Evolutionary conservation across 2,797 vertebrate genomes (phyloP).

Genomic region (Ptychadena robeensis): DNA sequence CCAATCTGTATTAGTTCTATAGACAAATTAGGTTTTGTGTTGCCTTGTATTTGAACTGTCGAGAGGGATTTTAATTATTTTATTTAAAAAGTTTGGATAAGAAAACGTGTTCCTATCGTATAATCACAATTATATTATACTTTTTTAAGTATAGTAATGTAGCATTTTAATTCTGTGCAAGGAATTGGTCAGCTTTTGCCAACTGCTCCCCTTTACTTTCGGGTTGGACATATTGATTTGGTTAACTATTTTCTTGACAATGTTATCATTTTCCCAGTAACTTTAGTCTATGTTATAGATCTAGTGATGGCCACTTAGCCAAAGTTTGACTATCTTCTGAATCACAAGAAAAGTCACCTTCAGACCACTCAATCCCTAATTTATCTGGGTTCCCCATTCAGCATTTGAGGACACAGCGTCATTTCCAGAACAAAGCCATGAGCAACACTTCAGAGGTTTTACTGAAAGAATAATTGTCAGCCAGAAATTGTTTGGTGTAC

Average conservation of each 20-base stretch:
- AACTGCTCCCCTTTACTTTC: neutral
- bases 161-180: neutral
- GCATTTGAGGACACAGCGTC: neutral
- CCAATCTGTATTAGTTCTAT: too few species aligned
- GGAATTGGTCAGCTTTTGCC: neutral
- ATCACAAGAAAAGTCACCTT: slow-evolving; percentile 6
- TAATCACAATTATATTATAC: neutral
- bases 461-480: slow-evolving; percentile 14
- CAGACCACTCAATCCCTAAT: slow-evolving; percentile 1
- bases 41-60: too few species aligned
- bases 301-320: slow-evolving; percentile 3
- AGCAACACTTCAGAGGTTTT: slow-evolving; percentile 12
- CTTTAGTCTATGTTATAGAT: neutral
- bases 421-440: slow-evolving; percentile 2
- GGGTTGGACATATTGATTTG: neutral
- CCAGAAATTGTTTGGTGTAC: slow-evolving; percentile 8
- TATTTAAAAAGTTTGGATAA: too few species aligned
- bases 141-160: neutral
- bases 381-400: slow-evolving; percentile 8
- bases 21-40: too few species aligned
- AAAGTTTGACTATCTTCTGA: neutral
- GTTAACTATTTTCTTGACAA: neutral
- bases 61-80: too few species aligned
- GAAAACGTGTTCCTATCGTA: too few species aligned
- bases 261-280: neutral